Conservation (phyloP, 2,113 vertebrate genomes). For the Maccullochella peelii region DNA sequence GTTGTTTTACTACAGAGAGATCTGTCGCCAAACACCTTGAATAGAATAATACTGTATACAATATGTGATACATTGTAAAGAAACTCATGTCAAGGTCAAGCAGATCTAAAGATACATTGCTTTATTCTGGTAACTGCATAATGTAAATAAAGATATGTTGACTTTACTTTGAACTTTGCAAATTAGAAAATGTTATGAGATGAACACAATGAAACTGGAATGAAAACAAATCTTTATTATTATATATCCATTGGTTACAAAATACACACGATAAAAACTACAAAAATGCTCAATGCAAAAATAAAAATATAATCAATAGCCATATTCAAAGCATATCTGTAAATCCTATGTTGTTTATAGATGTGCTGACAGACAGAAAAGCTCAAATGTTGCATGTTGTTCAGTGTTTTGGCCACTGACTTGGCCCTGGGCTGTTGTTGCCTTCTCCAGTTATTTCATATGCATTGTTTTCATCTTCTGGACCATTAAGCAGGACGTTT, state of each 20-base stretch:
- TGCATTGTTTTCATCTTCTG: conserved; percentile 74
- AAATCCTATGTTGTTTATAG: neutral
- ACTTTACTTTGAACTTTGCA: conserved; percentile 12
- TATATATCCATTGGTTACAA: neutral
- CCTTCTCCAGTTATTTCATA: neutral
- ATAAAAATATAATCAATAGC: neutral
- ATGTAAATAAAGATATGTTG: conserved; percentile 28
- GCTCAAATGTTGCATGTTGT: neutral
- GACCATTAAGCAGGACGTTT: conserved; percentile 69
- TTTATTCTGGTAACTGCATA: neutral
- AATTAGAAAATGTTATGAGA: neutral
- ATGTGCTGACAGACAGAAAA: neutral
- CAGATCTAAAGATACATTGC: conserved; percentile 14
- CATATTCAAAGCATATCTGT: conserved; percentile 7
- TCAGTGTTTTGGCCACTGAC: conserved; percentile 50
- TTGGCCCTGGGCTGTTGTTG: conserved; percentile 19
- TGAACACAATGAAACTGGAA: conserved; percentile 19
- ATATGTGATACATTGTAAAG: conserved; percentile 15
- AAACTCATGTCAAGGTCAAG: conserved; percentile 23
- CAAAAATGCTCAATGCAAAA: neutral
- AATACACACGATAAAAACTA: neutral
- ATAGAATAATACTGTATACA: conserved; percentile 13
- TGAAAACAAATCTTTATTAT: neutral
- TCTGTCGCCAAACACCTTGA: conserved; percentile 43
- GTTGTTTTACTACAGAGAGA: conserved; percentile 50